A percentile compares a stretch with the other conserved stretches of the same genome.
phyloP scores from a whole-genome alignment of 2,797 vertebrate genomes.

The Pelobates cultripes region DNA sequence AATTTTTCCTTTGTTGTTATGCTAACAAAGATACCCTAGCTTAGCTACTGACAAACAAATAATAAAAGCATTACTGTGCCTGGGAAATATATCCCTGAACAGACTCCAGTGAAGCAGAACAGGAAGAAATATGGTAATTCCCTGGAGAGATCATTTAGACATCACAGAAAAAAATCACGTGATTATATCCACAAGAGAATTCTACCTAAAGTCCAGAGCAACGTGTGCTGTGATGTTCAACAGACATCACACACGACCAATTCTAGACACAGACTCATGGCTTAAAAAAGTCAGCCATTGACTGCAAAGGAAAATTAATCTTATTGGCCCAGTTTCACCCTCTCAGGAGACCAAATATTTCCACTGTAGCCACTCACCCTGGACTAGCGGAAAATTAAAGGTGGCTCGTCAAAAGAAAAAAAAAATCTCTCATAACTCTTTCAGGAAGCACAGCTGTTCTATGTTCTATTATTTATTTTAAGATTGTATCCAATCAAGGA shows the following conservation, averaged over 20 bases:
- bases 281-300: not conserved
- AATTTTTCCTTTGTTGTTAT: too few species aligned
- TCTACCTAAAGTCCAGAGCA: constrained; percentile 5
- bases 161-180: constrained; percentile 23
- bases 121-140: constrained; percentile 33
- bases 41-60: constrained; percentile 31
- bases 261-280: not conserved
- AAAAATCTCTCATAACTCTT: not conserved
- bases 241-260: not conserved
- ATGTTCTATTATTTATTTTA: not conserved
- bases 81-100: constrained; percentile 37
- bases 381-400: not conserved
- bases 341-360: not conserved
- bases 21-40: constrained; percentile 28
- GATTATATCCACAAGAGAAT: not conserved
- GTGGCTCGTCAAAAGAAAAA: not conserved
- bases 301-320: not conserved
- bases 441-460: not conserved
- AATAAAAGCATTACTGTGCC: constrained; percentile 23
- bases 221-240: not conserved
- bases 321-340: not conserved
- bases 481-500: too few species aligned
- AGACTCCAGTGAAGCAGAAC: constrained; percentile 32
- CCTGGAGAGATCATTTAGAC: constrained; percentile 21
- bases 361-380: not conserved